Base-by-base conservation (phyloP, 1,140 invertebrate species). In the Drosophila seguyi region DNA sequence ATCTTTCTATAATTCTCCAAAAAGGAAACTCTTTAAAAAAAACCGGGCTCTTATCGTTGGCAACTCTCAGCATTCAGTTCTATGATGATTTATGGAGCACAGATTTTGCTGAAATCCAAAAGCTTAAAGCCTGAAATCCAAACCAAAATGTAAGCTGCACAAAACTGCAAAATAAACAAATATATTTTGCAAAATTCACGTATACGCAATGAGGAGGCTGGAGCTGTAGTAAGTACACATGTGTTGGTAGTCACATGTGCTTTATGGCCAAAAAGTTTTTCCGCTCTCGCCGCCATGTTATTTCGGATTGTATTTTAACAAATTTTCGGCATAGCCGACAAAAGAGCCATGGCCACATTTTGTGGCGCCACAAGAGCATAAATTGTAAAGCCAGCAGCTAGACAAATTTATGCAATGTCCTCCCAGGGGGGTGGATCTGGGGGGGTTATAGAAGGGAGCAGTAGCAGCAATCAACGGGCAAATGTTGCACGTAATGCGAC, bases 321-420 rank as follows among this genome's bases (percentile, higher is more conserved):
- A 90, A 90, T 90, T 90, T 90, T 90, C 85, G 62, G 81, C 86
- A 79, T n/a, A 72, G 78, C 80, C 74, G 73, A 81, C 68, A 84
- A 90, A 80, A 69, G 69, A 44, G 63, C 74, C 77, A 55, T 52
- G 67, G 75, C 71, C 79, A 76, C 79, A 63, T 78, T 86, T 87
- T 78, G 84, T 65, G 75, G 56, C 67, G 77, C 75, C 75, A 59
- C 61, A 67, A 74, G 78, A 55, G 78, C 81, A 90, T 88, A 84
- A 90, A 90, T 85, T 90, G 85, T 79, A 81, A 72, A 88, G 77
- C 68, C 68, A 81, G 53, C 68, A 78, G 22, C 80, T 66, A 77
- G 87, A 81, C 52, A 86, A 86, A 86, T 86, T 86, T 86, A 87
- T 86, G 74, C 74, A 77, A 77, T 77, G 48, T 69, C 61, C 59